Evolutionary conservation across 53 echinoderm and acorn worm species (phyloP).

Genomic region (Patiria pectinifera): DNA sequence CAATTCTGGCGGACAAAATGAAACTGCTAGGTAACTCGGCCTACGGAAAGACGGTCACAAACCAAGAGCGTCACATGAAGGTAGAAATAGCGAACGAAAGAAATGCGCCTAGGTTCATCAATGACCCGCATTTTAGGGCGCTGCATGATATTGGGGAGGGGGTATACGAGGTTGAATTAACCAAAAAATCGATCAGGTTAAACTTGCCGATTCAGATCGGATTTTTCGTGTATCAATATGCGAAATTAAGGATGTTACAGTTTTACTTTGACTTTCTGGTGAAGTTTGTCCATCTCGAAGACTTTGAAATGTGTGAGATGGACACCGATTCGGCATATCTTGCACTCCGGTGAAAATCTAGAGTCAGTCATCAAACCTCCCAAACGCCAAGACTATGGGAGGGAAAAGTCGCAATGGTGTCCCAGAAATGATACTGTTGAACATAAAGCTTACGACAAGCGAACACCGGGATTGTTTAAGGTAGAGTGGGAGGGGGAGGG

Average conservation of each 20-base stretch:
- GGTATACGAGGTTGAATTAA: neutral
- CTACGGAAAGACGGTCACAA: conserved; percentile 72
- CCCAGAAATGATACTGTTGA: conserved; percentile 32
- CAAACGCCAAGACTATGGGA: conserved; percentile 9
- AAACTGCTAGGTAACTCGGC: conserved; percentile 50
- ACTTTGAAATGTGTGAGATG: conserved; percentile 26
- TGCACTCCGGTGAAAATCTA: conserved; percentile 15
- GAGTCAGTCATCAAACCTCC: conserved; percentile 44
- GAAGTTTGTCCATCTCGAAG: neutral
- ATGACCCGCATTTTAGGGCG: neutral
- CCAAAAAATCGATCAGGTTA: neutral
- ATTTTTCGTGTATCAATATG: conserved; percentile 30
- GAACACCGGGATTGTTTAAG: conserved; percentile 70
- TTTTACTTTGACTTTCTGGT: conserved; percentile 51
- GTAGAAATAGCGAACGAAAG: neutral
- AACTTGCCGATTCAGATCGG: conserved; percentile 9
- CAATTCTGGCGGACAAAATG: conserved; percentile 64
- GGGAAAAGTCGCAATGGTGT: conserved; percentile 62
- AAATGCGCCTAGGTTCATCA: neutral
- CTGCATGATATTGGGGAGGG: neutral
- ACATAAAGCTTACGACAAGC: conserved; percentile 48
- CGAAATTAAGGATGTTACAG: conserved; percentile 35
- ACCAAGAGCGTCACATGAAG: conserved; percentile 55
- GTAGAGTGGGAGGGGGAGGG: conserved; percentile 78
- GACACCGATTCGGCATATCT: conserved; percentile 54